Conservation (phyloP, 2,888 invertebrate species). For the Melipona bicolor region DNA sequence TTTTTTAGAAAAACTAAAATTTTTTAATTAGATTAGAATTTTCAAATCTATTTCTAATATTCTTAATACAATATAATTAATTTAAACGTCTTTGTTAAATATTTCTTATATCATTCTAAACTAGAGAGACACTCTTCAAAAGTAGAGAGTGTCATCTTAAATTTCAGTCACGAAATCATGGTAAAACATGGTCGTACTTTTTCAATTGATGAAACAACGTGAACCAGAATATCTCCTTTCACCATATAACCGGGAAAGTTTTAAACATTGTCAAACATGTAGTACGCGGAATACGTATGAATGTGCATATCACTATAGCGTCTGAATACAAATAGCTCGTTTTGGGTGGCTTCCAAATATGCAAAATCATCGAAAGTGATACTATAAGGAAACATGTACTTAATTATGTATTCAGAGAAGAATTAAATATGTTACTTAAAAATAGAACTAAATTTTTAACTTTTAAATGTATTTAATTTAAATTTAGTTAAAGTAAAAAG, state of each 20-base stretch:
- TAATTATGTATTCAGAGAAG: background rate
- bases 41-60: background rate
- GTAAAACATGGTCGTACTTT: slow-evolving; percentile 33
- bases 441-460: background rate
- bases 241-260: slow-evolving; percentile 53
- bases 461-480: background rate
- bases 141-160: slow-evolving; percentile 39
- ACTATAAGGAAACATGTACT: slow-evolving; percentile 9
- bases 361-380: slow-evolving; percentile 66
- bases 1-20: background rate
- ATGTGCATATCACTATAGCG: slow-evolving; percentile 33
- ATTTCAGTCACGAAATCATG: slow-evolving; percentile 48
- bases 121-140: too few species aligned
- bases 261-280: slow-evolving; percentile 47
- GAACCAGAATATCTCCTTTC: slow-evolving; percentile 58
- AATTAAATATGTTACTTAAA: background rate
- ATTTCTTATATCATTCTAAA: background rate
- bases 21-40: background rate
- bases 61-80: too few species aligned
- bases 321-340: slow-evolving; percentile 47
- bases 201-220: slow-evolving; percentile 51
- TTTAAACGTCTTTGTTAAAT: background rate
- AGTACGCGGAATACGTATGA: slow-evolving; percentile 43
- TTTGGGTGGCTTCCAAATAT: slow-evolving; percentile 53
- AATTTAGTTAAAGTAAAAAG: background rate